Evolutionary conservation across 1,140 invertebrate genomes (phyloP), one percentile per base, ranked within the genome.

Genomic region (Xylocopa sonorina): DNA sequence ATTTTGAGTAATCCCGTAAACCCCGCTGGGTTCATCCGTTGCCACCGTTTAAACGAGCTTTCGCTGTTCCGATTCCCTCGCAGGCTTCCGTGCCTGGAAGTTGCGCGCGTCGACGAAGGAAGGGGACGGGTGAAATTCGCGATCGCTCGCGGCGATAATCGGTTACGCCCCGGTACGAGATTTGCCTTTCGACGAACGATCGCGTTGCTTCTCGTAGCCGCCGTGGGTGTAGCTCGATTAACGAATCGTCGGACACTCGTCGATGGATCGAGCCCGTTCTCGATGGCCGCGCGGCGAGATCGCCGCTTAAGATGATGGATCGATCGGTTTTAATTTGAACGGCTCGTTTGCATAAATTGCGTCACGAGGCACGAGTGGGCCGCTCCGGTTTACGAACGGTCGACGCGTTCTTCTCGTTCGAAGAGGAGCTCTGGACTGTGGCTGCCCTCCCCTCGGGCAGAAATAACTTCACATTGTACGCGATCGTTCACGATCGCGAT

Each of bases 251-350:
- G 51, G 75, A 60, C 75, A 60, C 46, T 78, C 43, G 53, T 27
- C 67, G 67, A 69, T 51, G 66, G 67, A 27, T 60, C 43, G 75
- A 78, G n/a, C n/a, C 68, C 18, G 66, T 71, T 60, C 64, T 53
- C 53, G 18, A 34, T 68, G 74, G 58, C 64, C 53, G 16, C 51
- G 55, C 53, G 2, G 29, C 24, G 53, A 48, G 34, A 77, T 78
- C 55, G 64, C 32, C 75, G 67, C 43, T 71, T 71, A 29, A 60
- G 43, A 71, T 78, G 75, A 78, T 71, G 66, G 75, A 78, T 78
- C 34, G 74, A 10, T 46, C 63, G 75, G 32, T 71, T 78, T 78
- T 78, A 71, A 62, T 71, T 71, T 62, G 62, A 10, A 51, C 3
- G 29, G 21, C 14, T 18, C 50, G 63, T 53, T 66, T 53, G 60